These are phyloP conservation scores for Hypocryptadius cinnamomeus DNA, from an alignment of 2,113 vertebrate species.

Conservation along the genomic window DNA sequence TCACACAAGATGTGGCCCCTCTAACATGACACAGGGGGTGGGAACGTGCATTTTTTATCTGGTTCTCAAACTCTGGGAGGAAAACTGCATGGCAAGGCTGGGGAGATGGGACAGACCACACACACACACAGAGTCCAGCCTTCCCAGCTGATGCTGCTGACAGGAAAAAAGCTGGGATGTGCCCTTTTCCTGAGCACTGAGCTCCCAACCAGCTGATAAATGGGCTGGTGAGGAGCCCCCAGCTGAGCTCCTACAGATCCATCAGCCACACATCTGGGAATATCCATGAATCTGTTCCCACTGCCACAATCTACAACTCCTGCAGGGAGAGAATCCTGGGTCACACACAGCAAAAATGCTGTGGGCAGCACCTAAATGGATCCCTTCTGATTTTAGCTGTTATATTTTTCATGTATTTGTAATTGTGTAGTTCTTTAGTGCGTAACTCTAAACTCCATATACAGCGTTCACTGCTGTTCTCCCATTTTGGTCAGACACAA, in stretches of 20 bases:
- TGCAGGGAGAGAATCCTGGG: neutral
- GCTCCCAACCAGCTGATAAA: neutral
- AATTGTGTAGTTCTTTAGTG: neutral
- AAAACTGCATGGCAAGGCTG: neutral
- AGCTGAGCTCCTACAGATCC: neutral
- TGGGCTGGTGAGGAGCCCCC: neutral
- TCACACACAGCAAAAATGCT: neutral
- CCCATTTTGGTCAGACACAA: neutral
- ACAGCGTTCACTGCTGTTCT: neutral
- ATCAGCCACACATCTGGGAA: neutral
- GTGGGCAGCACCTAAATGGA: neutral
- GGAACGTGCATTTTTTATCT: neutral
- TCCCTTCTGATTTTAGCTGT: neutral
- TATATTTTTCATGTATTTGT: neutral
- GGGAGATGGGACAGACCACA: neutral
- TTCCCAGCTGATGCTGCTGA: neutral
- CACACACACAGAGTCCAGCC: neutral
- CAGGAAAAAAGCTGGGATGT: neutral
- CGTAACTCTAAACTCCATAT: neutral
- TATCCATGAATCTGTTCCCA: rapidly evolving
- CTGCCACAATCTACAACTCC: neutral
- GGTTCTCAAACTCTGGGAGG: neutral
- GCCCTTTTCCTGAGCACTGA: neutral
- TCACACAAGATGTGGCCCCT: neutral
- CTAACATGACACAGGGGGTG: rapidly evolving